These are phyloP conservation scores for Meloidogyne floridensis DNA, from an alignment of 1,140 invertebrate genomes.

Conservation along the genomic window DNA sequence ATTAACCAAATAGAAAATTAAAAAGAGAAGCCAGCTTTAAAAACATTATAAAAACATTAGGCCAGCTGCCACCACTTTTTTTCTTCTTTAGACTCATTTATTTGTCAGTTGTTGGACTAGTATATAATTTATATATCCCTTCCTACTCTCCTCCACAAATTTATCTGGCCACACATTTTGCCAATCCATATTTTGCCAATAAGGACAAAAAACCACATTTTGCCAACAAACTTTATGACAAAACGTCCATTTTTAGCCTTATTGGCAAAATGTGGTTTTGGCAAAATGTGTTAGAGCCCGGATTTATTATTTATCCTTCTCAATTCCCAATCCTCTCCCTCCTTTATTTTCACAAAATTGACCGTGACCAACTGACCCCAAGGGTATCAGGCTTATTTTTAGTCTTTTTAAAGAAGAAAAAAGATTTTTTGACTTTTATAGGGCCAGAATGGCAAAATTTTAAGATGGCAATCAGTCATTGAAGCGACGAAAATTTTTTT, in stretches of 20 bases:
- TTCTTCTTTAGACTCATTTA: neutral
- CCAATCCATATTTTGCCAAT: too few species aligned
- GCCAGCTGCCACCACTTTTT: neutral
- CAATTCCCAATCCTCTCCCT: neutral
- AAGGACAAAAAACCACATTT: too few species aligned
- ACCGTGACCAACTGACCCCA: neutral
- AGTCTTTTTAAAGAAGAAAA: neutral
- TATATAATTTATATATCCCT: neutral
- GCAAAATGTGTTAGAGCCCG: too few species aligned
- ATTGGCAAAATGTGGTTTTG: too few species aligned
- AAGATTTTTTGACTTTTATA: neutral
- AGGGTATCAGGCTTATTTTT: neutral
- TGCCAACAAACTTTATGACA: too few species aligned
- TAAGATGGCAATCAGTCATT: too few species aligned
- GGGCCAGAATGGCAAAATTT: too few species aligned
- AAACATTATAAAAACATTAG: neutral
- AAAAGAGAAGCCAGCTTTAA: neutral
- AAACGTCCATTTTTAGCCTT: too few species aligned
- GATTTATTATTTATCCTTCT: neutral
- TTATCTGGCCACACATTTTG: neutral
- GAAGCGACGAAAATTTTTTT: too few species aligned
- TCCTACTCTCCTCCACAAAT: neutral
- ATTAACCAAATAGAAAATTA: neutral
- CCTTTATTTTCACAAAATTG: neutral
- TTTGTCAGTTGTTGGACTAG: neutral